These are phyloP conservation scores for Mus musculus DNA, from an alignment of 2,113 vertebrate species.

Conservation along the genomic window GRCm39 chrX:162126001-162126500, in stretches of 20 bases:
- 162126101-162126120: not conserved
- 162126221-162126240: not conserved
- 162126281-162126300: not conserved
- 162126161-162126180: not conserved
- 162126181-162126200: not conserved
- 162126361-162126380: slow-evolving; percentile 48
- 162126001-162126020: not conserved
- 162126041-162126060: not conserved
- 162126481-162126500: not conserved
- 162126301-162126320: not conserved
- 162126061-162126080: not conserved
- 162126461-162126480: not conserved
- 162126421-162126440: slow-evolving; percentile 42
- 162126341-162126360: slow-evolving; percentile 27
- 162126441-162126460: slow-evolving; percentile 2
- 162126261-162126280: not conserved
- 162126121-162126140: not conserved
- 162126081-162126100: not conserved
- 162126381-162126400: slow-evolving; percentile 22
- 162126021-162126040: not conserved
- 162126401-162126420: slow-evolving; percentile 21
- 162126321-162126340: slow-evolving; percentile 11
- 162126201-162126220: not conserved
- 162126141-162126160: not conserved
- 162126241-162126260: slow-evolving; percentile 15